phyloP scores from a whole-genome alignment of 2,888 invertebrate genomes.

The Caenorhabditis sp. region DNA sequence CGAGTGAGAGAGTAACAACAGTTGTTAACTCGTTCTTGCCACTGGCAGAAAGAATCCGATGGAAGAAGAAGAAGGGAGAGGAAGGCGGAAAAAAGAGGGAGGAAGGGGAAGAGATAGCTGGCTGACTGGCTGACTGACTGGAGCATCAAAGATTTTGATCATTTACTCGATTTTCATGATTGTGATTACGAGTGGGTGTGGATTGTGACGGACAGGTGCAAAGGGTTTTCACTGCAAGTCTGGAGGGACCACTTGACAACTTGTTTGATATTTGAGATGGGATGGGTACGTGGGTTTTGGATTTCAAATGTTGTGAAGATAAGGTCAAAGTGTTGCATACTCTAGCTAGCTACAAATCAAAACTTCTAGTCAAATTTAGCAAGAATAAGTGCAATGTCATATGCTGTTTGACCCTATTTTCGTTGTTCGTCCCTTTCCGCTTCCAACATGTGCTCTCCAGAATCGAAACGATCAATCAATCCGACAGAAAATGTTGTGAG shows the following conservation, averaged over 20 bases:
- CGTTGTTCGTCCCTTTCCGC: background rate
- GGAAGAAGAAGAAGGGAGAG: background rate
- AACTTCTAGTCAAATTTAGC: too few relatives aligned
- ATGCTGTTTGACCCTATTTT: too few relatives aligned
- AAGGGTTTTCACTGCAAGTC: conserved; percentile 21
- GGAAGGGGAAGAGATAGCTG: background rate
- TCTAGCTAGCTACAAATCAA: background rate
- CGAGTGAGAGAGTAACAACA: conserved; percentile 64
- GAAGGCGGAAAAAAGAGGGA: background rate
- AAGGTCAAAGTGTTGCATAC: background rate
- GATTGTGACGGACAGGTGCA: conserved; percentile 46
- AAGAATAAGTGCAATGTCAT: too few relatives aligned
- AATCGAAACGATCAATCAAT: conserved; percentile 51
- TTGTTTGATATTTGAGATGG: conserved; percentile 3
- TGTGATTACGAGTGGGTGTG: conserved; percentile 42
- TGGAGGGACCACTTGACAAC: background rate
- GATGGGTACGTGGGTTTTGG: background rate
- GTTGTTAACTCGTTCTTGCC: conserved; percentile 67
- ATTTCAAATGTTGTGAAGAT: background rate
- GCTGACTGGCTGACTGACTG: too few relatives aligned
- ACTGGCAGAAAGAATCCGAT: conserved; percentile 32
- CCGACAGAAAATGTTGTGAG: conserved; percentile 31
- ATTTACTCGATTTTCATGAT: conserved; percentile 47
- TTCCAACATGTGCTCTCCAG: conserved; percentile 31
- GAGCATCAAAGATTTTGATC: conserved; percentile 57